Conservation (phyloP, 2,797 vertebrate species). For the Peromyscus aztecus region DNA sequence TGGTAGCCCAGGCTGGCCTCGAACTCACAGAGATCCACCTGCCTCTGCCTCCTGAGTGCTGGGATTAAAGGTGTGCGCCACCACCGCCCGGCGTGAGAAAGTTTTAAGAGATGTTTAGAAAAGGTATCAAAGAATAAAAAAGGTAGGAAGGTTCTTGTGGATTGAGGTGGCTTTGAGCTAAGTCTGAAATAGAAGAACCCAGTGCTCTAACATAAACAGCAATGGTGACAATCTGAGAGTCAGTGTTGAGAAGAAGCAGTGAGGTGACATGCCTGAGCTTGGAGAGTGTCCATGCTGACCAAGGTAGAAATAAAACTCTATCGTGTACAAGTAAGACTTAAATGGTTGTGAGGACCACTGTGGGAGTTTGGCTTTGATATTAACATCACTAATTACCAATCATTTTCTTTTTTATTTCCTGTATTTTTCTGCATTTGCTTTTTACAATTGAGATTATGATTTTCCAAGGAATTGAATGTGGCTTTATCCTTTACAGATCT, state of each 20-base stretch:
- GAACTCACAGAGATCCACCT: too few relatives aligned
- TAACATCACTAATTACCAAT: neutral
- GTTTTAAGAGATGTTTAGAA: neutral
- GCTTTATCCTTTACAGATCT: neutral
- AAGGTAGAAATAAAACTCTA: neutral
- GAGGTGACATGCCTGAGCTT: accelerated
- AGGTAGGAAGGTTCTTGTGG: neutral
- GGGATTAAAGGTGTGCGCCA: too few relatives aligned
- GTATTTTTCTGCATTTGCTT: neutral
- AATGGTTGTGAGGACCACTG: neutral
- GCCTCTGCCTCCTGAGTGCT: too few relatives aligned
- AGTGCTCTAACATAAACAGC: accelerated
- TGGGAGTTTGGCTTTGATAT: neutral
- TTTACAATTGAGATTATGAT: neutral
- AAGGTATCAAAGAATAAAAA: neutral
- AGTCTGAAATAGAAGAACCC: neutral
- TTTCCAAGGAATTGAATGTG: neutral
- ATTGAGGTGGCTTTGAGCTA: neutral
- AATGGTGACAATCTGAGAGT: neutral
- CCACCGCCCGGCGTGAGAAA: too few relatives aligned
- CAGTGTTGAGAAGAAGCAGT: neutral
- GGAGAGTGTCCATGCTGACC: accelerated
- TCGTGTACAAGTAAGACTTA: neutral
- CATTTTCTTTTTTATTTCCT: neutral
- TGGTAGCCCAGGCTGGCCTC: too few relatives aligned